Evolutionary conservation across 2,888 invertebrate species (phyloP), one percentile per base, ranked within the genome.

Genomic region (Embidobia sp.): DNA sequence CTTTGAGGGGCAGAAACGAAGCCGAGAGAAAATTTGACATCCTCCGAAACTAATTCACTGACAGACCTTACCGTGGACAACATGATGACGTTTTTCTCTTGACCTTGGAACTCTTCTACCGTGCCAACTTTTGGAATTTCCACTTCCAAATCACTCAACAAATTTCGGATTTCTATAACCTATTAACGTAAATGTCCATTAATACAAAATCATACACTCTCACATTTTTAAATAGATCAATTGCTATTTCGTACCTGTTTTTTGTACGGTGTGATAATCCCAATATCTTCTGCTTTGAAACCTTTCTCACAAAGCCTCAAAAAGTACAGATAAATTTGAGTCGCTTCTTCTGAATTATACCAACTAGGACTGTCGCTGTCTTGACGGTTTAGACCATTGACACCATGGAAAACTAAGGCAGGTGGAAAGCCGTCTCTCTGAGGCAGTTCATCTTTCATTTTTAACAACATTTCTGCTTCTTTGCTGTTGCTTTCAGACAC

Each of bases 231-330:
- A n/a, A n/a, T n/a, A n/a, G n/a, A n/a, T n/a, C n/a, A n/a, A n/a
- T n/a, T n/a, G n/a, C n/a, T 35, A 27, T 51, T 22, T 18, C 85
- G 91, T 88, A 96, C 97, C 93, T 98, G 98, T 87, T 96, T 96
- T 74, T 94, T 90, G 86, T 98, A 98, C 0, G 98, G 98, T 8
- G 98, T 95, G 74, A 98, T 95, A 64, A 98, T 94, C 2, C 98
- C 98, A 84, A 98, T 93, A 81, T 96, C 94, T 51, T 93, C 91
- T 0, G 92, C 90, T 0, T 85, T 86, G n/a, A 96, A 84, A 16
- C 93, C 93, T 51, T 91, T 90, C 73, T 93, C 92, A 79, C 94
- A 94, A 1, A 97, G 89, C 80, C 93, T 90, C 79, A 92, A 90
- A 7, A 94, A 86, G 83, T 94, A 94, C 57, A 91, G 90, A 76